phyloP scores from a whole-genome alignment of 2,888 invertebrate genomes.

The Noctua janthe region DNA sequence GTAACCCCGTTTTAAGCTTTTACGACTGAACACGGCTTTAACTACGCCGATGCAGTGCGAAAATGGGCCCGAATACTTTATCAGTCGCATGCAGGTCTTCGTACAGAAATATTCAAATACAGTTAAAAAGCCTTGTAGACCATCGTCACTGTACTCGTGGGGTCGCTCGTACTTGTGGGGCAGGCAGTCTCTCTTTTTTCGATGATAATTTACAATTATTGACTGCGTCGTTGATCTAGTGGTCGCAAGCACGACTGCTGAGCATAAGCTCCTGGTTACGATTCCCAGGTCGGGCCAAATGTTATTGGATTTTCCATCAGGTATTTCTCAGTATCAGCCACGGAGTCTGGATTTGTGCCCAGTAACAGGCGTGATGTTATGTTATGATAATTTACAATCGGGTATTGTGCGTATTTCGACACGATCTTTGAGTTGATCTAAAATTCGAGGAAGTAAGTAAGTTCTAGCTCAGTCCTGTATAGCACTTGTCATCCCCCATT shows the following conservation, averaged over 20 bases:
- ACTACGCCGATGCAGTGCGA: constrained; percentile 41
- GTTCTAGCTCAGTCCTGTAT: neutral
- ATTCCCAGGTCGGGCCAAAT: no score
- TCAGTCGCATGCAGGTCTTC: constrained; percentile 27
- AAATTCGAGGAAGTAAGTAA: neutral
- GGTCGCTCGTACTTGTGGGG: no score
- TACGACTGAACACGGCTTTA: constrained; percentile 39
- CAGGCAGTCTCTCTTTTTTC: neutral
- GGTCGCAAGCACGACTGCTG: no score
- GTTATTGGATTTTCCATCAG: no score
- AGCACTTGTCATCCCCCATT: neutral
- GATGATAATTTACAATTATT: no score
- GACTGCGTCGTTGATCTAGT: no score
- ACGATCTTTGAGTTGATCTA: neutral
- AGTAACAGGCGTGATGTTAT: no score
- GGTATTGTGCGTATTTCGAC: neutral
- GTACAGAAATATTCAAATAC: neutral
- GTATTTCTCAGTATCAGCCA: no score
- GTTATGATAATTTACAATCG: neutral
- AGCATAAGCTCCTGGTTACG: no score
- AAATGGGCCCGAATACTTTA: constrained; percentile 50
- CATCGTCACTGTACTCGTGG: neutral
- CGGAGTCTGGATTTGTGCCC: no score
- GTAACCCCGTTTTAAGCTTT: constrained; percentile 62
- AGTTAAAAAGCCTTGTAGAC: neutral